Evolutionary conservation across 2,113 vertebrate species (phyloP), one percentile per base, ranked within the genome.

Genomic region (Sporophila hypoxantha): DNA sequence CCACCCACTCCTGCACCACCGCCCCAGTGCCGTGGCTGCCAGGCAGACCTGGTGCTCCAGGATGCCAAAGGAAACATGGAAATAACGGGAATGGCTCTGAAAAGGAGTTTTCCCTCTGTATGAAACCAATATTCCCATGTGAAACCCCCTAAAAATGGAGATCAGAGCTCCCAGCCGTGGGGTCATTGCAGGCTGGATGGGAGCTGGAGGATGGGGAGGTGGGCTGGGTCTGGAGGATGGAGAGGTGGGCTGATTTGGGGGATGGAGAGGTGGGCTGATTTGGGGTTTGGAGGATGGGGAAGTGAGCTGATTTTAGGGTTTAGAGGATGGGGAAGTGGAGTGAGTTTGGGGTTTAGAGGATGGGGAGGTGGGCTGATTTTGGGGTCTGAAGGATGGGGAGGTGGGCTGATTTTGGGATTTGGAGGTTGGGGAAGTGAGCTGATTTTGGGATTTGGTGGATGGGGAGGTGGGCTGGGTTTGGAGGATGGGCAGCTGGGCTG

Each of bases 11-110:
- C 64, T 11, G 55, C 0, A 5, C 59, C 18, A 0, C 8, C 2
- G 0, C 25, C 12, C 22, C 0, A 0, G 17, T 10, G 4, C 41
- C 0, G 1, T 9, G 4, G 37, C 66, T 67, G 3, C 1, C 30
- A 6, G 68, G 44, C 47, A 47, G 18, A 56, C 7, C 57, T 0
- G 5, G 15, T 0, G 7, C 5, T 46, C 26, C n/a, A 27, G 69
- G 26, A 44, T 37, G 37, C 37, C 5, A 2, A 15, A 22, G 10
- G 11, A 34, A 16, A 47, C 0, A 0, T 9, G 64, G 25, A 36
- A 78, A 74, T 26, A 16, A 55, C 0, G 25, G 55, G 60, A 57
- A 49, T n/a, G 6, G 8, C n/a, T 25, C 52, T 13, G 12, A 12
- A 34, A 69, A 57, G 32, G 34, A 25, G 25, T 1, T 44, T 4